These are phyloP conservation scores for Hylaeus anthracinus DNA, from an alignment of 1,140 invertebrate species.

Conservation along the genomic window DNA sequence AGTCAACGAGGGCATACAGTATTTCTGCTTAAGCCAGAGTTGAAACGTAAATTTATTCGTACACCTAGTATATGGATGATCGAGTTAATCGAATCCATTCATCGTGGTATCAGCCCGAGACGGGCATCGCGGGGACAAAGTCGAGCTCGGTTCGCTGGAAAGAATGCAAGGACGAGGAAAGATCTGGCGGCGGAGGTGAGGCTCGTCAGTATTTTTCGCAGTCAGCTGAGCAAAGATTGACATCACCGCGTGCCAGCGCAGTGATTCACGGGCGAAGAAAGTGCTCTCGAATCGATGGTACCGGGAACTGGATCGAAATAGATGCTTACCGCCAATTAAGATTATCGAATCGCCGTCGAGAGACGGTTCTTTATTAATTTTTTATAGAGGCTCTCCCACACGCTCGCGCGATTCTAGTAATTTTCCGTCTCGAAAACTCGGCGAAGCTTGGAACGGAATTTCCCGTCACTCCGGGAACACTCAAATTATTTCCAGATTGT, in stretches of 20 bases:
- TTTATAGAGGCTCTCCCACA: neutral
- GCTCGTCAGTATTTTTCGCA: conserved; percentile 39
- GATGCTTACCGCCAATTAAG: conserved; percentile 43
- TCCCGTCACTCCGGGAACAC: no score
- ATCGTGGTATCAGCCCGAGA: no score
- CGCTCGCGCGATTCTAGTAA: neutral
- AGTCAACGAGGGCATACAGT: no score
- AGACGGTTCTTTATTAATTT: neutral
- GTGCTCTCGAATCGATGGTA: conserved; percentile 43
- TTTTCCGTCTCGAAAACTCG: no score
- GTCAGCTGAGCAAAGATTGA: conserved; percentile 64
- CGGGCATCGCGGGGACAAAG: conserved; percentile 2
- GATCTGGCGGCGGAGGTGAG: conserved; percentile 49
- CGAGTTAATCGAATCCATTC: no score
- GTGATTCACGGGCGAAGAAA: conserved; percentile 64
- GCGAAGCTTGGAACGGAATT: no score
- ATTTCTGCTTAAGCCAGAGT: no score
- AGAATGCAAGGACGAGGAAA: conserved; percentile 49
- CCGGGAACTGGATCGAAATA: conserved; percentile 47
- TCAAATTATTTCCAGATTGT: no score
- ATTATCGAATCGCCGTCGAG: conserved; percentile 27
- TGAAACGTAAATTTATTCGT: no score
- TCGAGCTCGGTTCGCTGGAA: conserved; percentile 36
- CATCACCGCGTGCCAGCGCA: conserved; percentile 62
- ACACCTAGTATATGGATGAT: no score